Evolutionary conservation across 2,797 vertebrate genomes (phyloP), one percentile per base, ranked within the genome.

Genomic region (Notolabrus celidotus): DNA sequence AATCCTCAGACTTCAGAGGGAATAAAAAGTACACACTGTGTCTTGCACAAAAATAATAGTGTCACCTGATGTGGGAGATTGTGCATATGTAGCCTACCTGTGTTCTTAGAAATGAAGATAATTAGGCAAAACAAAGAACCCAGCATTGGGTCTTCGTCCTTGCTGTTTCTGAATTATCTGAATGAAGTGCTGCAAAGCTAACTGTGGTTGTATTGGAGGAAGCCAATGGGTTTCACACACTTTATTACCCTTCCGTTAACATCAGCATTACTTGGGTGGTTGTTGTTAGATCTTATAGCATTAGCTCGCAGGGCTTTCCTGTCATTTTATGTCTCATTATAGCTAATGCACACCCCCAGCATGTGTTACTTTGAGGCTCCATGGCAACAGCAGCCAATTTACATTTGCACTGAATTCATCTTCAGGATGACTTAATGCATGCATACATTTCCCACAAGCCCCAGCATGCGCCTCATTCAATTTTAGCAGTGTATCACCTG

Each of bases 191-290:
- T 78, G 46, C 14, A 33, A 62, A 57, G 68, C 55, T 61, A 71
- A 63, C 41, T 46, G 59, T 2, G 5, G n/a, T 27, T 4, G 3
- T 25, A 61, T 25, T 25, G 55, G 11, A 58, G 45, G 43, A 49
- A 31, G n/a, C n/a, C n/a, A n/a, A n/a, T 39, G 65, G 65, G 67
- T 45, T 77, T 25, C 49, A 33, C n/a, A 70, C 67, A 52, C 34
- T 74, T 74, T 80, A 83, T 78, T 83, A 76, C 63, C 46, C 54
- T 52, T 29, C 62, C 47, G 79, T 82, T 81, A 80, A 50, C 66
- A 56, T 73, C 14, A 79, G 45, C 60, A 80, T 84, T 78, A 69
- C 38, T 53, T 56, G 59, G 67, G 50, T 79, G 61, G 74, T 64
- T 83, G 71, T 54, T 54, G 36, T 64, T 82, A 55, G 74, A 64